Evolutionary conservation across 2,113 vertebrate species (phyloP).

Genomic region (Chrysochloris asiatica): DNA sequence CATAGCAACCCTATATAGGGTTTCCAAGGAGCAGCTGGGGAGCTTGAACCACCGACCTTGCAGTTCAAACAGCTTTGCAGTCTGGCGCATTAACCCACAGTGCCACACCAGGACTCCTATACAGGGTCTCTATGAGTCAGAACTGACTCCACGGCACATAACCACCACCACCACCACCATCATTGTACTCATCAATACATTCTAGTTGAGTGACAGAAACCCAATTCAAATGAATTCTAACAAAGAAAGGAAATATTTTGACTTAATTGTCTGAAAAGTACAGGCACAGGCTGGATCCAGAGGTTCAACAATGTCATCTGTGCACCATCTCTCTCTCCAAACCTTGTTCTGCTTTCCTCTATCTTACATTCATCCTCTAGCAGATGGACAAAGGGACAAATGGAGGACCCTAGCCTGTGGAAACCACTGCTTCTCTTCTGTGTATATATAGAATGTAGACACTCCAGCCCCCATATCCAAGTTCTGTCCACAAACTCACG

Average conservation of each 20-base stretch:
- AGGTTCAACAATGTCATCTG: not conserved
- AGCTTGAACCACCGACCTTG: too few species aligned
- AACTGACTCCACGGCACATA: too few species aligned
- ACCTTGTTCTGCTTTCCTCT: not conserved
- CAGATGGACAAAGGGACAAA: not conserved
- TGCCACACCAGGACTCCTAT: too few species aligned
- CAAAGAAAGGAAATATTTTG: not conserved
- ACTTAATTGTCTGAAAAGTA: not conserved
- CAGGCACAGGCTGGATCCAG: not conserved
- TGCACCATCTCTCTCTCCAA: not conserved
- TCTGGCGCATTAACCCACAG: too few species aligned
- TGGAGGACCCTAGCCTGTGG: too few species aligned
- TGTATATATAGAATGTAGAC: too few species aligned
- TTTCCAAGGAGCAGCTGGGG: too few species aligned
- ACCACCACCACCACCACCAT: not conserved
- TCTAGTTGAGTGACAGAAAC: slow-evolving; percentile 4
- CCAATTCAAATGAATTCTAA: not conserved
- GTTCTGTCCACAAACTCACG: not conserved
- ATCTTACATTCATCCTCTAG: not conserved
- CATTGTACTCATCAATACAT: not conserved
- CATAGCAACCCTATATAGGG: too few species aligned
- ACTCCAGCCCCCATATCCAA: not conserved
- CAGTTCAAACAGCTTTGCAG: too few species aligned
- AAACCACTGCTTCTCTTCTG: not conserved
- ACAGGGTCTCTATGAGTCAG: too few species aligned